Conservation (phyloP, 2,888 invertebrate genomes). For the Aquatica leii region DNA sequence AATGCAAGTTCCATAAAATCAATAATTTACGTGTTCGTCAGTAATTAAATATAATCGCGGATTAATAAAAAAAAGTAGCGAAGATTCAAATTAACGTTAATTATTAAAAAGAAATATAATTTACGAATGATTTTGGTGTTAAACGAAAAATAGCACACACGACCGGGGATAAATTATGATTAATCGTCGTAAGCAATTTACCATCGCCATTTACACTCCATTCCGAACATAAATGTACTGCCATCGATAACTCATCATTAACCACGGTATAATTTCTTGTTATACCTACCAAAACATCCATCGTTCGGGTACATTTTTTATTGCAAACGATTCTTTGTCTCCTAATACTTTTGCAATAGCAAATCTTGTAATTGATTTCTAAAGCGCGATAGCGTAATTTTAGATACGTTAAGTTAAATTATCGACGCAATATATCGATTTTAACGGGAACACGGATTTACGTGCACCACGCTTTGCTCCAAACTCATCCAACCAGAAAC, state of each 20-base stretch:
- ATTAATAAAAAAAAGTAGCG: no score
- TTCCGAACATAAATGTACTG: slow-evolving; percentile 41
- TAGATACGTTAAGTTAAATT: no score
- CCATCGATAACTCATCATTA: slow-evolving; percentile 36
- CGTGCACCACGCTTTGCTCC: slow-evolving; percentile 8
- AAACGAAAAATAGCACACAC: slow-evolving; percentile 21
- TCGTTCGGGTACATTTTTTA: neutral
- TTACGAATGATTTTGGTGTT: slow-evolving; percentile 8
- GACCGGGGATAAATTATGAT: slow-evolving; percentile 47
- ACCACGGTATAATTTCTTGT: slow-evolving; percentile 29
- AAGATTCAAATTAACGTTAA: slow-evolving; percentile 1
- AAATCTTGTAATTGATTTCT: no score
- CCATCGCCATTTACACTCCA: slow-evolving; percentile 46
- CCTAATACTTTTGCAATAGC: neutral
- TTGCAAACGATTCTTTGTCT: neutral
- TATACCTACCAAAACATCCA: slow-evolving; percentile 8
- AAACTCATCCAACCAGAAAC: slow-evolving; percentile 5
- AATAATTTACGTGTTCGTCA: no score
- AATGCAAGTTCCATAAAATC: no score
- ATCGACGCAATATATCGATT: slow-evolving; percentile 3
- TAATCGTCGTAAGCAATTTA: slow-evolving; percentile 45
- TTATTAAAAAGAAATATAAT: slow-evolving; percentile 17
- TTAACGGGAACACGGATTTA: slow-evolving; percentile 9
- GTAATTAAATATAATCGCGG: no score
- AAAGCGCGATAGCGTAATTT: no score